A percentile compares a stretch with the other conserved stretches of the same genome.
These are phyloP conservation scores for Pelodytes ibericus DNA, from an alignment of 2,797 vertebrate species.

Conservation along the genomic window DNA sequence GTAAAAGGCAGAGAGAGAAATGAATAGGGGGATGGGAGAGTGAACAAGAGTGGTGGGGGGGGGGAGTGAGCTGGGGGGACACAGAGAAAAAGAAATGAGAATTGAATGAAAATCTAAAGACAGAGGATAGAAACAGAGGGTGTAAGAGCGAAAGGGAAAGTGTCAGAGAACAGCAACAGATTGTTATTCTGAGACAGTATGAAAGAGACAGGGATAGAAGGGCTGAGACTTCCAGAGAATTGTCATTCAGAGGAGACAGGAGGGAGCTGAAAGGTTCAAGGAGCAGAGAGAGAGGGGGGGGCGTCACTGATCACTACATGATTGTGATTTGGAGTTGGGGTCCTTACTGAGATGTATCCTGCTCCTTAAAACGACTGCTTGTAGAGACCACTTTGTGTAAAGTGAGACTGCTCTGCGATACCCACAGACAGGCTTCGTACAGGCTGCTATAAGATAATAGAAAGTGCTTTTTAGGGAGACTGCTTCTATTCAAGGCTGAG, in stretches of 20 bases:
- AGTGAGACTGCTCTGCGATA: neutral
- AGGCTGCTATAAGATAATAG: too few relatives aligned
- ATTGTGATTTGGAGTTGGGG: neutral
- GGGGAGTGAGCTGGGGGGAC: neutral
- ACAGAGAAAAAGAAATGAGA: neutral
- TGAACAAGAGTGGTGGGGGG: constrained; percentile 15
- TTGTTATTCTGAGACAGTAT: constrained; percentile 10
- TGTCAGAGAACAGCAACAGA: neutral
- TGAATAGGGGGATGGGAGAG: constrained; percentile 1
- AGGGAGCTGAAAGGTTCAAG: neutral
- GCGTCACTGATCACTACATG: neutral
- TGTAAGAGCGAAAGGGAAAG: neutral
- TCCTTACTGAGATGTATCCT: neutral
- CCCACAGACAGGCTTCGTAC: too few relatives aligned
- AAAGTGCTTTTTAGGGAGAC: too few relatives aligned
- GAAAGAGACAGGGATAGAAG: neutral
- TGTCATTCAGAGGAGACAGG: neutral
- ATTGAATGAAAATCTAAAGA: constrained; percentile 3
- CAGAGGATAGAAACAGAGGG: neutral
- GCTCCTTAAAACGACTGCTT: neutral
- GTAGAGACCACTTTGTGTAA: neutral
- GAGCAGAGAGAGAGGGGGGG: neutral
- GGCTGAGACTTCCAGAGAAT: neutral
- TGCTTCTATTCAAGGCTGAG: neutral
- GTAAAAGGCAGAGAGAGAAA: constrained; percentile 11